Evolutionary conservation across 2,888 invertebrate genomes (phyloP), one percentile per base, ranked within the genome.

Genomic region (Conops quadrifasciatus): DNA sequence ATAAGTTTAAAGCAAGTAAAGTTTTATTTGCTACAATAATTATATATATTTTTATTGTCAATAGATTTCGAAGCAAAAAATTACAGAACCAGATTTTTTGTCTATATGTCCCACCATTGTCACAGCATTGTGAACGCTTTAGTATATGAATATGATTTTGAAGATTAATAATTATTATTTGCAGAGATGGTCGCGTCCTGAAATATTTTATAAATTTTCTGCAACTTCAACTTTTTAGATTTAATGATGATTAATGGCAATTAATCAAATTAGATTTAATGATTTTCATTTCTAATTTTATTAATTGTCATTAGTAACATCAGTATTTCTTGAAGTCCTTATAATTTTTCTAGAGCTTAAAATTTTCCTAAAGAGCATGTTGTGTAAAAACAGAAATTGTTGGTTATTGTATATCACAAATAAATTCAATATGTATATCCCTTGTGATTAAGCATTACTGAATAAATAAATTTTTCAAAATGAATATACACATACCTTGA

Each of bases 381-480:
- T 62, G 24, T 45, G 43, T 63, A 45, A 63, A 65, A 49, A 24
- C n/a, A 51, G 30, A 62, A n/a, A n/a, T 24, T 56, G 53, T 56
- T 63, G 15, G 9, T 24, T 47, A 63, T 63, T 63, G 24, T 59
- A n/a, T 56, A 15, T 59, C 53, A 21, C 21, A 21, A 24, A 24
- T 56, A 56, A 56, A 19, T 56, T 56, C 9, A 24, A 9, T 56
- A 56, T 56, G 5, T 5, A 49, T 49, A 49, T 49, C n/a, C 7
- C 1, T 56, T 49, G 49, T 49, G 49, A 49, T 56, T 24, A 56
- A 21, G 36, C 7, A 56, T 19, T 9, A n/a, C 19, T 24, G 9
- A 56, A 56, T 56, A 21, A 58, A 24, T 26, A 45, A 67, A 15
- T 21, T 19, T 66, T 66, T 60, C 21, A 59, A 68, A 68, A n/a